A percentile compares a stretch with the other conserved stretches of the same genome.
Evolutionary conservation across 2,797 vertebrate genomes (phyloP).

Genomic region (Labroides dimidiatus): DNA sequence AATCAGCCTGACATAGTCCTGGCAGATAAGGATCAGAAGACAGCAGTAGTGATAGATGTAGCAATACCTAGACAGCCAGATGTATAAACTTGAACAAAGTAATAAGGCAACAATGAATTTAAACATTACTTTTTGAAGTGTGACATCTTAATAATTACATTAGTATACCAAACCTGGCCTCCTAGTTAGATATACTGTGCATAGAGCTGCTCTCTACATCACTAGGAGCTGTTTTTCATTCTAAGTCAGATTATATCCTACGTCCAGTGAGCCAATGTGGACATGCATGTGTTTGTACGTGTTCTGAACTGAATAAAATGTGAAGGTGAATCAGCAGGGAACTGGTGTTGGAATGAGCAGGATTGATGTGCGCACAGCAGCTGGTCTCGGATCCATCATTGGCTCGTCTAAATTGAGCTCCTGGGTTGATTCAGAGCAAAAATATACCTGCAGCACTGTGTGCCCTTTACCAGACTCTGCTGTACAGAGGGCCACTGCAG

Average conservation of each 20-base stretch:
- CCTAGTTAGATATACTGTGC: background rate
- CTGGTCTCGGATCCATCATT: slow-evolving; percentile 71
- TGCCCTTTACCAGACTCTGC: slow-evolving; percentile 65
- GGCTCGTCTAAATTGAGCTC: slow-evolving; percentile 60
- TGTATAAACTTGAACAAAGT: no score
- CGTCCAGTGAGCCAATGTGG: slow-evolving; percentile 41
- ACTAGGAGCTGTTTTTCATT: slow-evolving; percentile 20
- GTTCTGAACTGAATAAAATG: slow-evolving; percentile 67
- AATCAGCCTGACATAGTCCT: no score
- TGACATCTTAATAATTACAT: no score
- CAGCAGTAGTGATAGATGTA: no score
- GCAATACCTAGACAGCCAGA: no score
- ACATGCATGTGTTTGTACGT: slow-evolving; percentile 57
- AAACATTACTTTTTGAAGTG: no score
- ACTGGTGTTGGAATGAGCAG: slow-evolving; percentile 71
- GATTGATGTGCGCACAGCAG: slow-evolving; percentile 77
- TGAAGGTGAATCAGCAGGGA: slow-evolving; percentile 78
- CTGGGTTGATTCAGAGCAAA: slow-evolving; percentile 41
- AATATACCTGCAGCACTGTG: slow-evolving; percentile 55
- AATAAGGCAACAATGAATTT: no score
- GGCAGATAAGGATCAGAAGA: no score
- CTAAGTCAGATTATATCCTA: slow-evolving; percentile 23
- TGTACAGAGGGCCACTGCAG: slow-evolving; percentile 54
- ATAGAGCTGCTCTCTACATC: background rate
- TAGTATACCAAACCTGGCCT: background rate